Evolutionary conservation across 2,113 vertebrate species (phyloP).

Genomic region (Mixornis gularis): DNA sequence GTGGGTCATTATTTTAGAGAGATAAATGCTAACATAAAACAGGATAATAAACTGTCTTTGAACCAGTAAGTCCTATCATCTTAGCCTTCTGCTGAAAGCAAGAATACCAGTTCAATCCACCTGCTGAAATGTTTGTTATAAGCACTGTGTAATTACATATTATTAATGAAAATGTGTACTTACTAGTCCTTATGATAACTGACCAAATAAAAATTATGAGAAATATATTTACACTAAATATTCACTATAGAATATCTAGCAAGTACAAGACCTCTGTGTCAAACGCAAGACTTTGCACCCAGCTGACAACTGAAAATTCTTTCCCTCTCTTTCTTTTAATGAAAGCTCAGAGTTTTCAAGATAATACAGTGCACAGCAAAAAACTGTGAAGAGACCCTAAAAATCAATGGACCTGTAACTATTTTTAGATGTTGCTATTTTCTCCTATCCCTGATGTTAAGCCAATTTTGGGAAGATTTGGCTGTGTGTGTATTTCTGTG

Average conservation of each 20-base stretch:
- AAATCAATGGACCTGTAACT: conserved; percentile 58
- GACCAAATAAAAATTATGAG: conserved; percentile 8
- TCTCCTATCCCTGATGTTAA: conserved; percentile 19
- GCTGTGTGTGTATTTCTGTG: conserved; percentile 30
- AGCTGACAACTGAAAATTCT: background rate
- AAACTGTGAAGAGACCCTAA: conserved; percentile 28
- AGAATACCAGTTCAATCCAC: background rate
- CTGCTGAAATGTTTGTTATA: background rate
- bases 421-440: conserved; percentile 58
- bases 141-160: background rate
- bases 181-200: background rate
- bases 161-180: background rate
- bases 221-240: conserved; percentile 5
- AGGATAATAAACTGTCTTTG: background rate
- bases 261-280: background rate
- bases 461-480: conserved; percentile 42
- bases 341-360: background rate
- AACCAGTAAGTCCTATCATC: background rate
- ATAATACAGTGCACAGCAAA: conserved; percentile 37
- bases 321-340: background rate
- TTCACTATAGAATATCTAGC: background rate
- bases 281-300: background rate
- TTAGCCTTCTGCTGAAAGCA: background rate
- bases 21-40: background rate
- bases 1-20: background rate